Conservation (phyloP, 2,113 vertebrate genomes). For the Pao palembangensis region DNA sequence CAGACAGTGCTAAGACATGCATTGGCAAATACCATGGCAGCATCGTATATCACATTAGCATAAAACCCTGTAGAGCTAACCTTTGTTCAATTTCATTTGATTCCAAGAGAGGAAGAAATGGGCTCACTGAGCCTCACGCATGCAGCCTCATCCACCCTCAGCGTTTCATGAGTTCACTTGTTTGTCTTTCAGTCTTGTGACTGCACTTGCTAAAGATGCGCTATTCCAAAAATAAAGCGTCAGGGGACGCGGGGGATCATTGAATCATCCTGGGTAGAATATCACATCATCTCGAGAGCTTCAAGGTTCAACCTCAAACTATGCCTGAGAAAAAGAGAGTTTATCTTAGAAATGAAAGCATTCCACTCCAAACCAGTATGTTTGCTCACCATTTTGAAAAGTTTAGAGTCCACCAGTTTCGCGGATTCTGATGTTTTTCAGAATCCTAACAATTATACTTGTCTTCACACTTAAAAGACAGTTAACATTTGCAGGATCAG, state of each 20-base stretch:
- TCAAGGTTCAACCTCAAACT: conserved; percentile 56
- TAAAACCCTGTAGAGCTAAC: conserved; percentile 72
- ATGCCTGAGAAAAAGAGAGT: conserved; percentile 28
- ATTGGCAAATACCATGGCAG: conserved; percentile 71
- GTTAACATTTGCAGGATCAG: conserved; percentile 50
- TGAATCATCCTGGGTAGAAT: conserved; percentile 70
- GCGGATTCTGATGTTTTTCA: not conserved
- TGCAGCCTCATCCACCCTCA: conserved; percentile 50
- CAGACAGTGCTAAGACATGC: conserved; percentile 68
- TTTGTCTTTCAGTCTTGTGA: conserved; percentile 98
- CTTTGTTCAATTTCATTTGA: conserved; percentile 73
- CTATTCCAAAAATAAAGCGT: conserved; percentile 88
- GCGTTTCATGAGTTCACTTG: conserved; percentile 84
- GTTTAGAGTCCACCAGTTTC: conserved; percentile 3
- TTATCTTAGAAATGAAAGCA: conserved; percentile 27
- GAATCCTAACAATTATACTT: conserved; percentile 14
- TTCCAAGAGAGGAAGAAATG: conserved; percentile 57
- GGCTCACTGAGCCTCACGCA: conserved; percentile 37
- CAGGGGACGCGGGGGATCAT: conserved; percentile 66
- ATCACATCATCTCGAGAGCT: conserved; percentile 67
- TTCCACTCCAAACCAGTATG: conserved; percentile 17
- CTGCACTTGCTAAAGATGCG: conserved; percentile 95
- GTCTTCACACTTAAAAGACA: conserved; percentile 42
- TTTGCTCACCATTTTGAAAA: not conserved
- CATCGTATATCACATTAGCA: conserved; percentile 72